Evolutionary conservation across 2,888 invertebrate species (phyloP).

Genomic region (Mamestra brassicae): DNA sequence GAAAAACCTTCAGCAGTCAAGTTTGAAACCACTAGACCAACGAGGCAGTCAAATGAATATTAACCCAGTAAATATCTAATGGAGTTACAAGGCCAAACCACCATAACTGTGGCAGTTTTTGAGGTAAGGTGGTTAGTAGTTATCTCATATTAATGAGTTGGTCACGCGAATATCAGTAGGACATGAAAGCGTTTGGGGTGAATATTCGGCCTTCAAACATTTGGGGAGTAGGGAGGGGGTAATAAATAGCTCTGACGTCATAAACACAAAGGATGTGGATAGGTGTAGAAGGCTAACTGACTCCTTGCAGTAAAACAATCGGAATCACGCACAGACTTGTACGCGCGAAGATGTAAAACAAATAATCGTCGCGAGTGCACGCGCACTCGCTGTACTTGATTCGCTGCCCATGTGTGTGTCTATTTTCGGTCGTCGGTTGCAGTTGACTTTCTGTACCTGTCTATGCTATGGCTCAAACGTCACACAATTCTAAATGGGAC

Average conservation of each 20-base stretch:
- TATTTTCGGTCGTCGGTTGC: background rate
- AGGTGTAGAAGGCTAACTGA: constrained; percentile 1
- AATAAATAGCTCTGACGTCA: constrained; percentile 43
- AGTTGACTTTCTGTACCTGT: background rate
- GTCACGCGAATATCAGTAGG: constrained; percentile 73
- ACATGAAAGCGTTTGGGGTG: constrained; percentile 59
- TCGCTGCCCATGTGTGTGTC: too few species aligned
- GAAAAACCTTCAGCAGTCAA: background rate
- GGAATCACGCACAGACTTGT: background rate
- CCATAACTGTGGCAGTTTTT: constrained; percentile 64
- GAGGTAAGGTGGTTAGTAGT: constrained; percentile 55
- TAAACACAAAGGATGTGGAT: background rate
- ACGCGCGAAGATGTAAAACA: background rate
- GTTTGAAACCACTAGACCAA: background rate
- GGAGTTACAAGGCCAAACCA: constrained; percentile 59
- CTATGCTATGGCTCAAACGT: constrained; percentile 16
- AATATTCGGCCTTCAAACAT: constrained; percentile 52
- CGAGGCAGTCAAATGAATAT: constrained; percentile 33
- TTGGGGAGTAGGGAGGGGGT: constrained; percentile 3
- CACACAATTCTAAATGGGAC: constrained; percentile 52
- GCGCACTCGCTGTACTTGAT: background rate
- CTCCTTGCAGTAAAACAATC: background rate
- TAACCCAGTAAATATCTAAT: constrained; percentile 41
- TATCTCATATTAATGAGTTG: constrained; percentile 73
- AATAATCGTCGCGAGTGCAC: background rate